phyloP scores from a whole-genome alignment of 1,140 invertebrate genomes.

The Neotoxoptera formosana region DNA sequence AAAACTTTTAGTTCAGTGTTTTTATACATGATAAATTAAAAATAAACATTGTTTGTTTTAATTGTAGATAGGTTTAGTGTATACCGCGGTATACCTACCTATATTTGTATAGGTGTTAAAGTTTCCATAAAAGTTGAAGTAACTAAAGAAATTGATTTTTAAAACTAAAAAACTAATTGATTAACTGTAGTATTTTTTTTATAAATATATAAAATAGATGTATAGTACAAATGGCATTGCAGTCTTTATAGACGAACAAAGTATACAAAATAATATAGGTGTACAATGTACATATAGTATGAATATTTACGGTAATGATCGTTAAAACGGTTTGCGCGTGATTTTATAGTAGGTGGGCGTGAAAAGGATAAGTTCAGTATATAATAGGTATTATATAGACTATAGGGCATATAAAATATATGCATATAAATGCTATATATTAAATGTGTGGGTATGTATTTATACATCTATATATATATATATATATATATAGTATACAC shows the following conservation, averaged over 20 bases:
- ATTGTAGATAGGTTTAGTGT: too few relatives aligned
- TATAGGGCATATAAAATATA: background rate
- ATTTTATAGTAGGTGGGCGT: background rate
- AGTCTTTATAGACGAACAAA: background rate
- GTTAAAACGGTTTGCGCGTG: background rate
- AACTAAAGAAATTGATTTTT: background rate
- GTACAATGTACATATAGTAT: too few relatives aligned
- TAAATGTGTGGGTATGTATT: too few relatives aligned
- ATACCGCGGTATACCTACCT: too few relatives aligned
- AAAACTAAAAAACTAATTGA: background rate
- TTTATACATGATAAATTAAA: too few relatives aligned
- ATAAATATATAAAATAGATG: too few relatives aligned
- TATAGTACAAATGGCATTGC: background rate
- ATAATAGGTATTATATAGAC: background rate
- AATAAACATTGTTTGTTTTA: too few relatives aligned
- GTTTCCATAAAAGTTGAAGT: background rate
- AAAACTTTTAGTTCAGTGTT: too few relatives aligned
- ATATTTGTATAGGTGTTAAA: too few relatives aligned
- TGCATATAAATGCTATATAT: background rate
- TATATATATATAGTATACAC: too few relatives aligned
- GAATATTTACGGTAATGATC: background rate
- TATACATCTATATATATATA: too few relatives aligned
- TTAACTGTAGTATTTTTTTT: too few relatives aligned
- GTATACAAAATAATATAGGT: background rate
- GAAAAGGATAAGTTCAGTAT: background rate